Evolutionary conservation across 2,888 invertebrate genomes (phyloP).

Genomic region (Epinotia demarniana): DNA sequence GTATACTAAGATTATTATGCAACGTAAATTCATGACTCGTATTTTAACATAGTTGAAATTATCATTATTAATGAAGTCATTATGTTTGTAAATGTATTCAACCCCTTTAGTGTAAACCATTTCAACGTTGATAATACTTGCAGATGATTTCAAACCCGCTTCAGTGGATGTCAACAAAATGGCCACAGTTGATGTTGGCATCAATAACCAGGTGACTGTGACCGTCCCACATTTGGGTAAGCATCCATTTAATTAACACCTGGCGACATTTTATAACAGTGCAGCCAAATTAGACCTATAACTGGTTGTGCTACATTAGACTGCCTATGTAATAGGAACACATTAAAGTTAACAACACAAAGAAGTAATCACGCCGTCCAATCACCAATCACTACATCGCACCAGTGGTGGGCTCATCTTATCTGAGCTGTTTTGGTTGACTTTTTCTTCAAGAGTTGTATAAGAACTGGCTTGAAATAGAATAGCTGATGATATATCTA

Average conservation of each 20-base stretch:
- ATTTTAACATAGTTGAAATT: conserved; percentile 21
- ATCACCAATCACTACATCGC: not conserved
- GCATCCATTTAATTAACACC: conserved; percentile 46
- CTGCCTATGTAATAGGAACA: not conserved
- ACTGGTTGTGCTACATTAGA: not conserved
- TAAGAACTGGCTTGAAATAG: not conserved
- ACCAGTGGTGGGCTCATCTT: too few species aligned
- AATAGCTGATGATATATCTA: not conserved
- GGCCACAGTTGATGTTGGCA: conserved; percentile 95
- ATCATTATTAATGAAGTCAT: conserved; percentile 16
- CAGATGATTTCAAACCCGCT: conserved; percentile 99
- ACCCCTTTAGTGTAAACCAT: conserved; percentile 9
- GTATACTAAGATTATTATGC: conserved; percentile 2
- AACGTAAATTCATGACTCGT: conserved; percentile 10
- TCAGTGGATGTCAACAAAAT: conserved; percentile 97
- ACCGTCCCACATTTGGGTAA: conserved; percentile 96
- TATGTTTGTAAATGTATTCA: conserved; percentile 17
- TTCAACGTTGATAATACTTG: conserved; percentile 57
- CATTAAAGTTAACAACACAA: not conserved
- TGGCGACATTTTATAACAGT: conserved; percentile 13
- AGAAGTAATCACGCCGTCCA: too few species aligned
- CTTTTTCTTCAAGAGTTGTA: too few species aligned
- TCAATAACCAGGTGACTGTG: conserved; percentile 95
- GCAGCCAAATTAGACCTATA: not conserved
- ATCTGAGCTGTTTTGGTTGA: too few species aligned